These are phyloP conservation scores for Egretta garzetta DNA, from an alignment of 2,113 vertebrate genomes.

Conservation along the genomic window DNA sequence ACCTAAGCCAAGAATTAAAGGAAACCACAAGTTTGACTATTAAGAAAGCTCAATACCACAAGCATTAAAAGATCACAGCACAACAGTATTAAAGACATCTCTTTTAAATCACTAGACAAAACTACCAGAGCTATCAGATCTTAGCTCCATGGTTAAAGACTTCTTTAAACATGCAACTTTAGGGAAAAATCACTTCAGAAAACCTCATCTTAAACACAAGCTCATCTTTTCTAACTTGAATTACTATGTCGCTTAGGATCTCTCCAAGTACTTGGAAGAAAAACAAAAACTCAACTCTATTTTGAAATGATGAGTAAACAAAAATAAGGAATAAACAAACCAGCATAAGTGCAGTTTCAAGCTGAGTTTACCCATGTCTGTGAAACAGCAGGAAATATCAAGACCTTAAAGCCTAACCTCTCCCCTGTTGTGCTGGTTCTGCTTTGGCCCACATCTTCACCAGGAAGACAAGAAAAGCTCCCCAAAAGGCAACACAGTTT, in stretches of 20 bases:
- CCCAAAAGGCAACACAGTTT: background rate
- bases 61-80: conserved; percentile 17
- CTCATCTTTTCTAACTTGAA: background rate
- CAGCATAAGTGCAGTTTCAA: background rate
- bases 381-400: background rate
- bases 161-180: background rate
- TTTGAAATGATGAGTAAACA: background rate
- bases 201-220: background rate
- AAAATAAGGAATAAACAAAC: background rate
- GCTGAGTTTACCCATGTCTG: background rate
- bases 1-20: background rate
- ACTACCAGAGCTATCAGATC: background rate
- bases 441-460: background rate
- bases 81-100: background rate
- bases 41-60: conserved; percentile 14
- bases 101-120: background rate
- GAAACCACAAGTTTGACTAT: background rate
- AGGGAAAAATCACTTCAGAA: background rate
- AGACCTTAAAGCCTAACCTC: background rate
- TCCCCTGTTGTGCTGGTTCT: background rate
- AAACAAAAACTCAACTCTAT: background rate
- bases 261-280: background rate
- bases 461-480: background rate
- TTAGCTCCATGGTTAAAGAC: background rate
- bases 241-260: background rate